Conservation (phyloP, 2,888 invertebrate genomes). For the Limnephilus rhombicus region DNA sequence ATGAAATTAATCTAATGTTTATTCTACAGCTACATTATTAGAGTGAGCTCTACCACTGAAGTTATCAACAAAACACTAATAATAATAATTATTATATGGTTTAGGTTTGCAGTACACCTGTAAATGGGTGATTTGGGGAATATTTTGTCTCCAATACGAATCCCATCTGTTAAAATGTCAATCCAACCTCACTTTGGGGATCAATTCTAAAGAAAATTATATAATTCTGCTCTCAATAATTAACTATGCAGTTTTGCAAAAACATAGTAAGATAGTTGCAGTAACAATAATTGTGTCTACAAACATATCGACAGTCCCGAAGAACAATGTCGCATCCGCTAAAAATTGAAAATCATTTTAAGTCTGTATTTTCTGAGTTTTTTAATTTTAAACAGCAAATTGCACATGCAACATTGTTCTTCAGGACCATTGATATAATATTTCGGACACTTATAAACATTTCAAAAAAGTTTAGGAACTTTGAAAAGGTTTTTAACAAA, state of each 20-base stretch:
- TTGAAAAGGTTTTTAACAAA: not conserved
- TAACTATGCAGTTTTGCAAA: not conserved
- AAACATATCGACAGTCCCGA: too few relatives aligned
- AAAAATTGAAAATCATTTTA: too few relatives aligned
- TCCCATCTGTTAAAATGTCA: not conserved
- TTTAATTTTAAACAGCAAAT: too few relatives aligned
- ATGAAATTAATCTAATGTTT: conserved; percentile 14
- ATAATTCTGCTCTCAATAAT: not conserved
- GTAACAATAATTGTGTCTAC: not conserved
- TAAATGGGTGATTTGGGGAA: not conserved
- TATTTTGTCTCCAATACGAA: not conserved
- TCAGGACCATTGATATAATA: not conserved
- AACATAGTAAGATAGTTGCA: not conserved
- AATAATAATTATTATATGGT: not conserved
- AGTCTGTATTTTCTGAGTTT: too few relatives aligned
- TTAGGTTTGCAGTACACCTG: not conserved
- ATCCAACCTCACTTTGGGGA: not conserved
- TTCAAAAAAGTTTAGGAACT: not conserved
- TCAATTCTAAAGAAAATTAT: too few relatives aligned
- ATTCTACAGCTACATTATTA: conserved; percentile 17
- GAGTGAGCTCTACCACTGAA: not conserved
- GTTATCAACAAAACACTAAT: not conserved
- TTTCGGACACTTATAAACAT: not conserved
- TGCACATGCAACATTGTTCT: too few relatives aligned
- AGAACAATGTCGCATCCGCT: too few relatives aligned